Conservation (phyloP, 2,888 invertebrate species). For the Himalopsyche tibetana region DNA sequence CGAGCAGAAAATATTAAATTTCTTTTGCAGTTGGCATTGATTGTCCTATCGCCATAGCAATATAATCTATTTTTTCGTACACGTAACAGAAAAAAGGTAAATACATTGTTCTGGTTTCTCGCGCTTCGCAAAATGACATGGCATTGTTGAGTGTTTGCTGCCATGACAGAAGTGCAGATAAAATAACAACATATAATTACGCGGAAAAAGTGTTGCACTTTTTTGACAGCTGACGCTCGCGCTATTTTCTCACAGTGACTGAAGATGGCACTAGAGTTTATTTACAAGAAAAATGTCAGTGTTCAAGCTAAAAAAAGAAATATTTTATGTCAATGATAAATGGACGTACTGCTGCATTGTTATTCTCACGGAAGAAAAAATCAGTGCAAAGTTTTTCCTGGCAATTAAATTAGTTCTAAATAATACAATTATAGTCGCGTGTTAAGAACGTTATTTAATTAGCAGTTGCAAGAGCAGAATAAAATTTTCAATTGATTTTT, state of each 20-base stretch:
- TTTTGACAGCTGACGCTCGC: conserved; percentile 3
- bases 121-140: background rate
- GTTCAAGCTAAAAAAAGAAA: background rate
- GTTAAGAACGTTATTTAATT: too few species aligned
- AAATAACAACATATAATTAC: background rate
- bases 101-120: background rate
- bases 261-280: background rate
- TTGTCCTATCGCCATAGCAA: background rate
- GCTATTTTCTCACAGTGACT: background rate
- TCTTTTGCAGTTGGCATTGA: conserved; percentile 19
- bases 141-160: background rate
- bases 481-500: too few species aligned
- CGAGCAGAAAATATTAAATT: background rate
- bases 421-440: too few species aligned
- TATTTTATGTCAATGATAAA: background rate
- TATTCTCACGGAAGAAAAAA: conserved; percentile 15
- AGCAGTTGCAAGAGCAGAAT: too few species aligned
- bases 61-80: background rate
- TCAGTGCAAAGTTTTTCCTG: background rate
- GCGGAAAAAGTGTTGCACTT: conserved; percentile 1
- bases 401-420: background rate
- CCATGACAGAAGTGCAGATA: background rate
- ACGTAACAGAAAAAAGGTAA: conserved; percentile 1
- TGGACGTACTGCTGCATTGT: background rate
- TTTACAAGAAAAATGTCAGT: background rate